Percentiles rank a stretch among this genome's conserved stretches.
phyloP scores from a whole-genome alignment of 2,797 vertebrate species.

The Melanotaenia maccullochi region DNA sequence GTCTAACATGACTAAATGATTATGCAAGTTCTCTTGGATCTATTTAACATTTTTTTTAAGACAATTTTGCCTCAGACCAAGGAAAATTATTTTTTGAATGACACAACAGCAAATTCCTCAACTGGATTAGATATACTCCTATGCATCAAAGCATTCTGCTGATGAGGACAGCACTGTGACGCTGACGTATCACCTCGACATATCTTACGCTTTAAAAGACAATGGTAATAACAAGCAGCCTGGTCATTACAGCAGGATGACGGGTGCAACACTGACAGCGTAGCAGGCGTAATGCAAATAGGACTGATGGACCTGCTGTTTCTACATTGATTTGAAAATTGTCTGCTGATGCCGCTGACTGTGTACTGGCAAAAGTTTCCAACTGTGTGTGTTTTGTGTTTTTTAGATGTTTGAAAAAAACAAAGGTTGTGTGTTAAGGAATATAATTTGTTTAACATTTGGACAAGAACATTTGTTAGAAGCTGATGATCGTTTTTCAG shows the following conservation, averaged over 20 bases:
- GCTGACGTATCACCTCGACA: constrained; percentile 1
- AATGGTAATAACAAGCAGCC: constrained; percentile 10
- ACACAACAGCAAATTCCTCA: background rate
- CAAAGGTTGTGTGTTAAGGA: background rate
- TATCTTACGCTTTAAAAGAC: background rate
- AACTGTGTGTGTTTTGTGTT: background rate
- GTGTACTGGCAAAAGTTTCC: constrained; percentile 7
- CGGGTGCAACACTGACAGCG: background rate
- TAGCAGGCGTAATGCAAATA: constrained; percentile 3
- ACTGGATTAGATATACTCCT: background rate
- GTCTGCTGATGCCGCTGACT: constrained; percentile 1
- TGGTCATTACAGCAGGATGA: constrained; percentile 7
- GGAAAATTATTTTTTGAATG: background rate
- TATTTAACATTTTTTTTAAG: background rate
- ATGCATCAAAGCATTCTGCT: background rate
- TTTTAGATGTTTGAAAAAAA: background rate
- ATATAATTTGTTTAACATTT: background rate
- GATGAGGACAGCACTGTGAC: background rate
- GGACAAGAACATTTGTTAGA: background rate
- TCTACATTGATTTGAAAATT: constrained; percentile 20
- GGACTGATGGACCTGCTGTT: constrained; percentile 11
- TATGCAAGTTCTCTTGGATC: constrained; percentile 21
- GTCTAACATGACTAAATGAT: constrained; percentile 39
- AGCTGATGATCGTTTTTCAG: background rate
- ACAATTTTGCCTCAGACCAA: background rate